Evolutionary conservation across 2,797 vertebrate species (phyloP).

Genomic region (Helarctos malayanus): DNA sequence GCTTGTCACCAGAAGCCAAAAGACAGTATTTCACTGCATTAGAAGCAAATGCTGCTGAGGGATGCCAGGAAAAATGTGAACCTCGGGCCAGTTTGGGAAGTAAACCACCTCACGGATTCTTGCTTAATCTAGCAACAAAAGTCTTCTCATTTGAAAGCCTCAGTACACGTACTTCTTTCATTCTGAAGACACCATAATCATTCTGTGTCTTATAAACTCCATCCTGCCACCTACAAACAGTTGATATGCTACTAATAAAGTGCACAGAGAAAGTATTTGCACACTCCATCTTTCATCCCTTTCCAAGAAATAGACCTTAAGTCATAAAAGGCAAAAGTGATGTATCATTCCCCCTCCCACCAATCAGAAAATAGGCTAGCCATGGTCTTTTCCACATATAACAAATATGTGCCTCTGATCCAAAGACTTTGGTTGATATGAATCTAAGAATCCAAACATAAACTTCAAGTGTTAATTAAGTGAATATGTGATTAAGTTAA

Average conservation of each 20-base stretch:
- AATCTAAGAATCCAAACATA: constrained; percentile 50
- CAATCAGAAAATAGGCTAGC: background rate
- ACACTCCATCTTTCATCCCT: background rate
- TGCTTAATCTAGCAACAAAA: constrained; percentile 35
- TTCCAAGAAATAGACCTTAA: background rate
- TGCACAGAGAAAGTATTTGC: background rate
- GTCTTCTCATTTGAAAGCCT: constrained; percentile 19
- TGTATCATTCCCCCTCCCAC: background rate
- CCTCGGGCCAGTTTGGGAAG: background rate
- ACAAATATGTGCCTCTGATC: background rate
- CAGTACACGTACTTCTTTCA: background rate
- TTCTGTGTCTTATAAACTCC: background rate
- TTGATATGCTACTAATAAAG: background rate
- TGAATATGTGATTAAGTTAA: background rate
- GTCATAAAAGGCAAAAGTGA: background rate
- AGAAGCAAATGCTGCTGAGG: background rate
- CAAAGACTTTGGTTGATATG: background rate
- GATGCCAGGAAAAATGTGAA: constrained; percentile 57
- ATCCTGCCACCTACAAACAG: background rate
- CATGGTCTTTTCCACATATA: background rate
- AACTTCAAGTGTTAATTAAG: constrained; percentile 11
- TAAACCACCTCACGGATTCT: constrained; percentile 35
- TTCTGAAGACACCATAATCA: background rate
- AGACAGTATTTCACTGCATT: constrained; percentile 23
- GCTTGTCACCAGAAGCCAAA: constrained; percentile 46